Evolutionary conservation across 2,888 invertebrate species (phyloP), one percentile per base, ranked within the genome.

Genomic region (Anoncus sp.): DNA sequence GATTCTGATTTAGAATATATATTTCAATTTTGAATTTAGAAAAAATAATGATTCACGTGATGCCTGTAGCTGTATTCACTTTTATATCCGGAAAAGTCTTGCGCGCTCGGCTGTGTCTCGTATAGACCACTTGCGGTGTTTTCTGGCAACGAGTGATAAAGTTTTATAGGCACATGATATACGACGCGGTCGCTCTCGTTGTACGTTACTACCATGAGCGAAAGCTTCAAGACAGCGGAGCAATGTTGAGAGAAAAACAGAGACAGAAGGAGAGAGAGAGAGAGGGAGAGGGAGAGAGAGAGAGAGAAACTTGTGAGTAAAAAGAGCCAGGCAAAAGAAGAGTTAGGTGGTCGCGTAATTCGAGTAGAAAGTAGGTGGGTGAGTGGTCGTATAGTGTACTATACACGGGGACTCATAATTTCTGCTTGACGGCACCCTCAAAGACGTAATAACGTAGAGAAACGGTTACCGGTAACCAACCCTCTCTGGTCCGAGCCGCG

Each of bases 381-480:
- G 85, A 82, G 80, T 80, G 85, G 82, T 81, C 81, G 85, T 86
- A 82, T 81, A 75, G 79, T 72, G 72, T 79, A 75, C 79, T 79
- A 79, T 81, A 81, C 81, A 86, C 77, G 83, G 83, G 81, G 85
- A 85, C 84, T 88, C 88, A 88, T 88, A 88, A 89, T 89, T 89
- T 89, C 89, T 87, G 87, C 86, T 86, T 84, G 85, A 85, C 86
- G 84, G 84, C 85, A 83, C 86, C 84, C 85, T 86, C 87, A 89
- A 88, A 89, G 87, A 89, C 85, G 87, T 87, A 87, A 82, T 81
- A 82, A 84, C 81, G 78, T 78, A 79, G 81, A 81, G 85, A 87
- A 88, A 87, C 79, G 81, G 75, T 76, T 78, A 78, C 78, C 75
- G 74, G 79, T 79, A 77, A 79, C 79, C 81, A 76, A 79, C 78